Percentiles rank a stretch among this genome's conserved stretches.
Evolutionary conservation across 1,140 invertebrate species (phyloP).

Genomic region (Oncopeltus fasciatus): DNA sequence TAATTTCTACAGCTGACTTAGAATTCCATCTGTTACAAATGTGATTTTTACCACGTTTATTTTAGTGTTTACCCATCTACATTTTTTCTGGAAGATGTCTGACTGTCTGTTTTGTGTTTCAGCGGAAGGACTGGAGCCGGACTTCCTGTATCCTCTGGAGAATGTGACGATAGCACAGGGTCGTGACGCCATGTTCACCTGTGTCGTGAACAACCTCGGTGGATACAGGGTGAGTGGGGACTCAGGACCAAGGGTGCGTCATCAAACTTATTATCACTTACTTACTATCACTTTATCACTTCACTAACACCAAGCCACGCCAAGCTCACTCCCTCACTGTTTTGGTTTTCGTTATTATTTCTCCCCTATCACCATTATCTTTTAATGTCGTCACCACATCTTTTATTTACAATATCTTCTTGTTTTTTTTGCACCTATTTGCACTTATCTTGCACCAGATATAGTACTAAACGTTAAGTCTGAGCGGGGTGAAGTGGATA

Average conservation of each 20-base stretch:
- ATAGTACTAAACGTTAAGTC: too few relatives aligned
- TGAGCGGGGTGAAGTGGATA: too few relatives aligned
- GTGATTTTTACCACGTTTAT: too few relatives aligned
- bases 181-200: constrained; percentile 74
- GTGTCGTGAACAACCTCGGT: constrained; percentile 77
- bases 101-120: constrained; percentile 19
- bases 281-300: neutral
- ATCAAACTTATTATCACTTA: neutral
- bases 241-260: constrained; percentile 36
- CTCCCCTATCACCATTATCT: too few relatives aligned
- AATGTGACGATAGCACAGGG: constrained; percentile 77
- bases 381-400: too few relatives aligned
- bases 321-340: neutral
- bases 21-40: too few relatives aligned
- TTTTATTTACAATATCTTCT: too few relatives aligned
- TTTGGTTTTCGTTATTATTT: neutral
- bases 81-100: too few relatives aligned
- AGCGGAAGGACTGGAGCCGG: constrained; percentile 38
- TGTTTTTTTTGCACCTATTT: too few relatives aligned
- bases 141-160: constrained; percentile 69
- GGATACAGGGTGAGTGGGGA: constrained; percentile 86
- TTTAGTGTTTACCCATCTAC: too few relatives aligned
- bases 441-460: too few relatives aligned
- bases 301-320: neutral
- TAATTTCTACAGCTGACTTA: too few relatives aligned